Evolutionary conservation across 2,113 vertebrate species (phyloP), one percentile per base, ranked within the genome.

Genomic region (Nerophis ophidion): DNA sequence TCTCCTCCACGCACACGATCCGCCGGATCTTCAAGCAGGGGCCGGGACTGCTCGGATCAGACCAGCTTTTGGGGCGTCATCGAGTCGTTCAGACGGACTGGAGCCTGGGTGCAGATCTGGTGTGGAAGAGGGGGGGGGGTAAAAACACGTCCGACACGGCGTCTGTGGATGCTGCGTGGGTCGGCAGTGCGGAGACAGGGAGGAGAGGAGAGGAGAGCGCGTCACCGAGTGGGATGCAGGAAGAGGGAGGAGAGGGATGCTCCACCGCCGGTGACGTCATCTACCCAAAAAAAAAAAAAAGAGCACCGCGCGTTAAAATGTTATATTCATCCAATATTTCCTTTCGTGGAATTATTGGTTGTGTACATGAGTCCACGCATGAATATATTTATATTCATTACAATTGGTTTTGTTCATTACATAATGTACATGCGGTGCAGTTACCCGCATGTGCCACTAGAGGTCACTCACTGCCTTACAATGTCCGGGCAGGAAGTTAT

Each of bases 111-210:
- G 53, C 17, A 45, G 45, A 13, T 66, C 36, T 7, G 15, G n/a
- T n/a, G n/a, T n/a, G n/a, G n/a, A n/a, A n/a, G n/a, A n/a, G n/a
- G n/a, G n/a, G n/a, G n/a, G 3, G n/a, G 14, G 7, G 7, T 4
- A 13, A 5, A 15, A 35, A 53, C 57, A 15, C 52, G 13, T 57
- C 58, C 68, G 61, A 61, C 36, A 75, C 68, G 72, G 63, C 74
- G 63, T 65, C 66, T 17, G 58, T 48, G 8, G 82, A 74, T 77
- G 85, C 81, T 81, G 84, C 78, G 56, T 17, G 67, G 67, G 78
- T 42, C 40, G 36, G 50, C 48, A 14, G 75, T 66, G 65, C 42
- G 48, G 45, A 15, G 58, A 47, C 53, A 5, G 60, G 11, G 40
- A 67, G 19, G 14, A 50, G 64, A 8, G 13, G 26, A 63, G 11